Evolutionary conservation across 1,140 invertebrate species (phyloP).

Genomic region (Diplogasteroides magnus): DNA sequence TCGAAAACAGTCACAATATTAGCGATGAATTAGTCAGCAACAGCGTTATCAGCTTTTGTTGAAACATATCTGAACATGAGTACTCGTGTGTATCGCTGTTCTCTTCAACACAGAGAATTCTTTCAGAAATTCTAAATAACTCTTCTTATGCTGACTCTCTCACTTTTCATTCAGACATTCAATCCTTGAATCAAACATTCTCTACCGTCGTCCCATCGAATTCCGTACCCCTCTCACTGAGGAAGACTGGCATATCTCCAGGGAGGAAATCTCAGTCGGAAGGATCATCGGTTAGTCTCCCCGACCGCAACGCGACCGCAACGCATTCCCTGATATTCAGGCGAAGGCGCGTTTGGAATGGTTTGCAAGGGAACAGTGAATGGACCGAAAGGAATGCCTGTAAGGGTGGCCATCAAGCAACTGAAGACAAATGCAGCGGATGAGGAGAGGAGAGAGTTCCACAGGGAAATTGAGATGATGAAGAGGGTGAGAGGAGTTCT

Average conservation of each 20-base stretch:
- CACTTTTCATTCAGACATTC: constrained; percentile 19
- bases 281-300: constrained; percentile 13
- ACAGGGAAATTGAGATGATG: constrained; percentile 26
- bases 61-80: too few relatives aligned
- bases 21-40: too few relatives aligned
- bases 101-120: too few relatives aligned
- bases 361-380: constrained; percentile 24
- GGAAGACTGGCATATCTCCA: constrained; percentile 18
- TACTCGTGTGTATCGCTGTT: too few relatives aligned
- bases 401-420: constrained; percentile 27
- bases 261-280: constrained; percentile 23
- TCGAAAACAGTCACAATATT: too few relatives aligned
- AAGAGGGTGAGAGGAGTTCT: constrained; percentile 13
- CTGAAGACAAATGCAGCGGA: constrained; percentile 29
- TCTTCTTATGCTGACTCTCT: too few relatives aligned
- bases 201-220: constrained; percentile 16
- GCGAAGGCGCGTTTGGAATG: constrained; percentile 30
- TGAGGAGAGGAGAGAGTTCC: constrained; percentile 24
- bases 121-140: too few relatives aligned
- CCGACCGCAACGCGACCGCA: neutral
- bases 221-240: constrained; percentile 10
- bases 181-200: constrained; percentile 27
- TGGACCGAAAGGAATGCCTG: constrained; percentile 14
- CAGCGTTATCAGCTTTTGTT: too few relatives aligned
- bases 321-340: neutral